Conservation (phyloP, 2,113 vertebrate species). For the Oplegnathus fasciatus region DNA sequence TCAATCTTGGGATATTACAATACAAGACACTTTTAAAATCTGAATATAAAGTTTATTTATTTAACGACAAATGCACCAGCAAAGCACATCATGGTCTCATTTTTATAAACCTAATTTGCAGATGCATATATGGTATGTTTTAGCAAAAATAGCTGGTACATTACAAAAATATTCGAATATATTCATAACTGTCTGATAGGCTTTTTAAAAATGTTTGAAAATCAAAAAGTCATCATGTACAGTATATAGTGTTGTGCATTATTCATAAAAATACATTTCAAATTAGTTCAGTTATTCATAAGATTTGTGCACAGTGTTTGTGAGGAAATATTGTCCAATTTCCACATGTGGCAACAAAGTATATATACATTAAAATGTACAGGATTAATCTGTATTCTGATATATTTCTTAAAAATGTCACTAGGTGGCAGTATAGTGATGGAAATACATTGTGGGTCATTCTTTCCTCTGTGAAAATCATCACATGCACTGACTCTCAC, state of each 20-base stretch:
- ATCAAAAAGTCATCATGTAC: not conserved
- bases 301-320: not conserved
- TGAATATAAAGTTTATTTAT: not conserved
- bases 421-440: constrained; percentile 59
- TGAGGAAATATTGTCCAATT: not conserved
- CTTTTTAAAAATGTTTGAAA: not conserved
- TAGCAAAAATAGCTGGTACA: not conserved
- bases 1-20: no score
- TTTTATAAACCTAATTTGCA: not conserved
- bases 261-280: not conserved
- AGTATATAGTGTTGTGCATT: not conserved
- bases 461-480: not conserved
- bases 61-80: not conserved
- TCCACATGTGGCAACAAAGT: not conserved
- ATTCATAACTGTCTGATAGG: not conserved
- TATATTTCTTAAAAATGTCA: not conserved
- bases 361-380: not conserved
- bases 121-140: not conserved
- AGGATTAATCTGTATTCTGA: not conserved
- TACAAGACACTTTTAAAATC: no score
- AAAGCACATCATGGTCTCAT: not conserved
- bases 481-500: not conserved
- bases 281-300: not conserved
- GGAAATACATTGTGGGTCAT: not conserved
- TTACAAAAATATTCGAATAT: not conserved